Evolutionary conservation across 2,113 vertebrate genomes (phyloP).

Genomic region (Myocastor coypus): DNA sequence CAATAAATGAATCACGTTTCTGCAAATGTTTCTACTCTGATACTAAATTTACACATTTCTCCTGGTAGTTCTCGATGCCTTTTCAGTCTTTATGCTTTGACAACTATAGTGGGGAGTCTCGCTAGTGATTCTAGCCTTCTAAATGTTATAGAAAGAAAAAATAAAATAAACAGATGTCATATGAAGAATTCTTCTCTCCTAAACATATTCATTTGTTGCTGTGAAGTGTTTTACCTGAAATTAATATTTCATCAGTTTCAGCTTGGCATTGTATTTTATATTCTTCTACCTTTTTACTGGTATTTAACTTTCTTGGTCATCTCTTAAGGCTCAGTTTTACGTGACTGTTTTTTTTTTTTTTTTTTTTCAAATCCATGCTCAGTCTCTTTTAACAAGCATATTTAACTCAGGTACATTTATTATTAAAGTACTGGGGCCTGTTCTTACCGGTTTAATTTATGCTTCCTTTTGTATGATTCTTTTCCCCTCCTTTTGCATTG

Average conservation of each 20-base stretch:
- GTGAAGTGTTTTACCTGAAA: slow-evolving; percentile 19
- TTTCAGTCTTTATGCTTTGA: background rate
- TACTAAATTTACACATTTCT: background rate
- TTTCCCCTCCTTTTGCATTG: background rate
- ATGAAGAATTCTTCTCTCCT: background rate
- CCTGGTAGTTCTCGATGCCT: background rate
- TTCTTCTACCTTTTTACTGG: background rate
- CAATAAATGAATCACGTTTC: background rate
- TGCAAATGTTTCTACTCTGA: background rate
- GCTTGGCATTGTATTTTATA: background rate
- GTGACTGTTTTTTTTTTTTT: background rate
- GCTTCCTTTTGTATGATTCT: background rate
- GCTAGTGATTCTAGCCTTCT: background rate
- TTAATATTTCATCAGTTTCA: background rate
- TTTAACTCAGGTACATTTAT: slow-evolving; percentile 3
- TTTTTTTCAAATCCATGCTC: background rate
- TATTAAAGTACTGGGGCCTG: background rate
- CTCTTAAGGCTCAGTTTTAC: background rate
- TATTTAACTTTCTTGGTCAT: background rate
- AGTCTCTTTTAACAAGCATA: background rate
- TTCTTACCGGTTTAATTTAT: background rate
- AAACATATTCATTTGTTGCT: background rate
- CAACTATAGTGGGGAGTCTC: background rate
- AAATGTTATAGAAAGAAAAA: background rate
- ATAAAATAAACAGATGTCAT: background rate